These are phyloP conservation scores for Bombylius major DNA, from an alignment of 2,888 invertebrate genomes.

Conservation along the genomic window DNA sequence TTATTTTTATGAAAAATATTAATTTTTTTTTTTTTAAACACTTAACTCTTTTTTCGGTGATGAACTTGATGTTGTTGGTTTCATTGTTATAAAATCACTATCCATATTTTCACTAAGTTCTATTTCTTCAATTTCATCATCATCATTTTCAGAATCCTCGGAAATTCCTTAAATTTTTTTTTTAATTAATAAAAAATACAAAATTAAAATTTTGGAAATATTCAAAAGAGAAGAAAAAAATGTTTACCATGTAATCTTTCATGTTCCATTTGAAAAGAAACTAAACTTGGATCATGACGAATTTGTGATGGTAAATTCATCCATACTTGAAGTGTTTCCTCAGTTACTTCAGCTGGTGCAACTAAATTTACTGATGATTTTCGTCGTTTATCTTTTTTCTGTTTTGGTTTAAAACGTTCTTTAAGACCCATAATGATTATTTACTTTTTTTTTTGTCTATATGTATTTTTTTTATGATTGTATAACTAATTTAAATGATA, in stretches of 20 bases:
- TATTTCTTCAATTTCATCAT: background rate
- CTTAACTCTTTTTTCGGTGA: background rate
- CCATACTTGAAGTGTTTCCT: constrained; percentile 51
- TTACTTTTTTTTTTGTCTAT: background rate
- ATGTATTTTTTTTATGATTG: too few species aligned
- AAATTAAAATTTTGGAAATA: background rate
- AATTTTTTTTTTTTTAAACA: too few species aligned
- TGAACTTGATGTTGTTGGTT: background rate
- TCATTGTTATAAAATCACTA: background rate
- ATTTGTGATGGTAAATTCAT: constrained; percentile 50
- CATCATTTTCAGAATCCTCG: background rate
- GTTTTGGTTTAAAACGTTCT: background rate
- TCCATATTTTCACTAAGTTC: background rate
- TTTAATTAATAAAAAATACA: background rate
- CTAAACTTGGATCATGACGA: constrained; percentile 51
- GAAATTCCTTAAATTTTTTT: background rate
- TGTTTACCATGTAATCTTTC: constrained; percentile 30
- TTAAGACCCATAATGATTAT: background rate
- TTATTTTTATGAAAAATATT: too few species aligned
- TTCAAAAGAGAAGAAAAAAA: too few species aligned
- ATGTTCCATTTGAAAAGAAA: constrained; percentile 41
- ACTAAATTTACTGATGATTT: constrained; percentile 18
- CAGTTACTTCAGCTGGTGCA: constrained; percentile 45
- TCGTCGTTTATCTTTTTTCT: constrained; percentile 7
- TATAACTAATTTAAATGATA: too few species aligned